Evolutionary conservation across 2,113 vertebrate genomes (phyloP).

Genomic region (Beaufortia kweichowensis): DNA sequence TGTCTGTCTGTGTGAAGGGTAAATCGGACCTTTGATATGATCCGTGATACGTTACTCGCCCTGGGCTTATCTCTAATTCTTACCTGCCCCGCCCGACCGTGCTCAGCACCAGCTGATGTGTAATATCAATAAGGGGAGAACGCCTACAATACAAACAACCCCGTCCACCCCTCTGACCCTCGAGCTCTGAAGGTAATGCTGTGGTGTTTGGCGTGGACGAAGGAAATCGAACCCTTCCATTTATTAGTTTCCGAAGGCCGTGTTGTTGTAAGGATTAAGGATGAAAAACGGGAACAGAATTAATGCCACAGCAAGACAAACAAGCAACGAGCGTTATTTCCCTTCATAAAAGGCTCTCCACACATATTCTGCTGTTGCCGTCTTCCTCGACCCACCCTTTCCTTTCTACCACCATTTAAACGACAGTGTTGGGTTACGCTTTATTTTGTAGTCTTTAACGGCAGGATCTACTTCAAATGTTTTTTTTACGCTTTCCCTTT

Average conservation of each 20-base stretch:
- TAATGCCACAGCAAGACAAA: constrained; percentile 69
- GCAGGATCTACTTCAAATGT: constrained; percentile 34
- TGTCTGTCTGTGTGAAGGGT: background rate
- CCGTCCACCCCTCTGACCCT: constrained; percentile 57
- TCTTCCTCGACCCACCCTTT: constrained; percentile 30
- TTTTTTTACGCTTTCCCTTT: constrained; percentile 15
- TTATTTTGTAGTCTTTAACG: constrained; percentile 48
- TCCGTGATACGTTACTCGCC: constrained; percentile 55
- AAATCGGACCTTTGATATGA: constrained; percentile 56
- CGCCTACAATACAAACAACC: constrained; percentile 69
- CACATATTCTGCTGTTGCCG: constrained; percentile 47
- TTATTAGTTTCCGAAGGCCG: constrained; percentile 68
- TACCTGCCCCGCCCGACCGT: constrained; percentile 59
- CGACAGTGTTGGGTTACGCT: constrained; percentile 36
- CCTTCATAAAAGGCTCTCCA: constrained; percentile 62
- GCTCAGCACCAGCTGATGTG: constrained; percentile 45
- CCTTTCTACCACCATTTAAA: constrained; percentile 32
- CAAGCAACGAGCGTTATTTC: constrained; percentile 60
- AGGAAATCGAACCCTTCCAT: constrained; percentile 71
- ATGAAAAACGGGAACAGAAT: constrained; percentile 65
- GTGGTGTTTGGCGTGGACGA: constrained; percentile 70
- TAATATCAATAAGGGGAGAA: constrained; percentile 66
- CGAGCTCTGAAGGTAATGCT: constrained; percentile 66
- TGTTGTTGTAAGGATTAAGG: constrained; percentile 72
- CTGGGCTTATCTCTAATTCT: constrained; percentile 62